Conservation (phyloP, 2,888 invertebrate species). For the Cancer borealis region DNA sequence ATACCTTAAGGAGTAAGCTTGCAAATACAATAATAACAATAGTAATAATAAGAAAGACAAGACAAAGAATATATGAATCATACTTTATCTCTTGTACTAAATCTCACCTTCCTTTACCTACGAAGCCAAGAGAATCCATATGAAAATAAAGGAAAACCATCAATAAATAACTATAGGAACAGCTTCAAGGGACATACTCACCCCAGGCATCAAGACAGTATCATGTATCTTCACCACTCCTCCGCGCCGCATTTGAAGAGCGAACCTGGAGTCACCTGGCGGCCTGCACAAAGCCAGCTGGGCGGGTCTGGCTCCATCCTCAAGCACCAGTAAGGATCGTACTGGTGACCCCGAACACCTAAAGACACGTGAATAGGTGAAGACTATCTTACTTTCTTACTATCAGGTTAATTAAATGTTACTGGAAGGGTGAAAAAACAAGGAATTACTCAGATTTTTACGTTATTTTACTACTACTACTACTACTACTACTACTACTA, state of each 20-base stretch:
- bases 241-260: constrained; percentile 81
- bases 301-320: constrained; percentile 93
- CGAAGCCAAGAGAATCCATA: too few relatives aligned
- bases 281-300: constrained; percentile 97
- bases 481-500: neutral
- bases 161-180: neutral
- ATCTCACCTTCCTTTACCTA: too few relatives aligned
- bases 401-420: too few relatives aligned
- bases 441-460: too few relatives aligned
- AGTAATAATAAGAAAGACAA: too few relatives aligned
- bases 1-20: neutral
- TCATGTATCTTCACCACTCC: constrained; percentile 95
- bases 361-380: neutral
- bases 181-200: constrained; percentile 43
- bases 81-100: too few relatives aligned
- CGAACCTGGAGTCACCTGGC: constrained; percentile 63
- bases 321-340: constrained; percentile 89
- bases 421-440: too few relatives aligned
- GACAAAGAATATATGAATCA: too few relatives aligned
- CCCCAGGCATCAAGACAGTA: constrained; percentile 90
- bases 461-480: neutral
- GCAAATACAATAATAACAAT: too few relatives aligned
- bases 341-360: constrained; percentile 80
- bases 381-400: too few relatives aligned
- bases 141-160: neutral